Percentiles rank a stretch among this genome's conserved stretches.
Evolutionary conservation across 1,140 invertebrate genomes (phyloP).

Genomic region (Ceratitis capitata): DNA sequence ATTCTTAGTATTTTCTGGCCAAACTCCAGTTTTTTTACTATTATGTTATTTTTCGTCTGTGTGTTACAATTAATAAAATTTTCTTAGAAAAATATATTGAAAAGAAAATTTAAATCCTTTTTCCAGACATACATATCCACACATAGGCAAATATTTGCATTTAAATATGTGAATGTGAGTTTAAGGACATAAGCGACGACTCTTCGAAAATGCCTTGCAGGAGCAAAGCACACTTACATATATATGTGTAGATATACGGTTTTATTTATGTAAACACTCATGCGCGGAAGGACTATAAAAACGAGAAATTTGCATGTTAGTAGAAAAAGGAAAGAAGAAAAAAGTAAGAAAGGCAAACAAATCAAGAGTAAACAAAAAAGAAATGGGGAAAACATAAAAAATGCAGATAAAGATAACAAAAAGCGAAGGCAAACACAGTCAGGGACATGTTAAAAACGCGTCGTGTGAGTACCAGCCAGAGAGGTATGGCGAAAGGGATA

Average conservation of each 20-base stretch:
- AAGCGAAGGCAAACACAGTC: neutral
- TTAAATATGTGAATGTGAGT: neutral
- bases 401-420: neutral
- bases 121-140: no score
- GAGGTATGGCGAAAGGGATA: neutral
- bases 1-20: no score
- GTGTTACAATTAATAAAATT: no score
- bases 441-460: neutral
- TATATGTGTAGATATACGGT: no score
- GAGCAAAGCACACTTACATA: no score
- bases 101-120: no score
- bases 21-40: no score
- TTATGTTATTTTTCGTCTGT: no score
- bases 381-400: neutral
- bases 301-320: neutral
- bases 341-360: neutral
- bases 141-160: neutral
- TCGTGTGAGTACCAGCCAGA: neutral
- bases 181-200: no score
- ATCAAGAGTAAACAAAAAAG: neutral
- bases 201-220: neutral
- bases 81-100: no score
- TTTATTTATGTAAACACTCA: constrained; percentile 30
- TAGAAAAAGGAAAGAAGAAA: neutral
- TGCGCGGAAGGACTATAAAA: constrained; percentile 15